A percentile compares a stretch with the other conserved stretches of the same genome.
phyloP scores from a whole-genome alignment of 2,888 invertebrate species.

The Trachelus stipa region DNA sequence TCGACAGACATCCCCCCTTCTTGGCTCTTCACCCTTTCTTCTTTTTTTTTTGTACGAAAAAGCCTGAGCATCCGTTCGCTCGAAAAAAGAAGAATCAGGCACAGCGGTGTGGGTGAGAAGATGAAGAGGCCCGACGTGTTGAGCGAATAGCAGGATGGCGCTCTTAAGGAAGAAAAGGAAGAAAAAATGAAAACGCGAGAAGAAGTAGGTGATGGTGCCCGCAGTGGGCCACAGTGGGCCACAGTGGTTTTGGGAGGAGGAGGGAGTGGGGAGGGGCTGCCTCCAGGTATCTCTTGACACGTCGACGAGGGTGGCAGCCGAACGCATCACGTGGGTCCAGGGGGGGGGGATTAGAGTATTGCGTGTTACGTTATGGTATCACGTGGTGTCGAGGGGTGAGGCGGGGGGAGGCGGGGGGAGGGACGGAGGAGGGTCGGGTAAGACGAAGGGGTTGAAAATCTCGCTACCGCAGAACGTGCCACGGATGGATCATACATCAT shows the following conservation, averaged over 20 bases:
- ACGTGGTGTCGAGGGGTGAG: no score
- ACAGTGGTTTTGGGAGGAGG: no score
- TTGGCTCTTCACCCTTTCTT: background rate
- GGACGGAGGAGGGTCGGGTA: background rate
- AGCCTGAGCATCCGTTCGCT: constrained; percentile 46
- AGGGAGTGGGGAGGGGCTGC: no score
- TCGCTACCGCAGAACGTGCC: constrained; percentile 46
- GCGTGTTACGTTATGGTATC: background rate
- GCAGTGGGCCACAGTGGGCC: no score
- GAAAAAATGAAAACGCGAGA: no score
- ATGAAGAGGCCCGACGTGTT: constrained; percentile 19
- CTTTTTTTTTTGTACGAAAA: constrained; percentile 8
- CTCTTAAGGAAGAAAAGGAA: constrained; percentile 14
- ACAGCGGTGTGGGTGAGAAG: constrained; percentile 18
- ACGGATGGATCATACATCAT: constrained; percentile 58
- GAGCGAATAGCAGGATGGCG: constrained; percentile 12
- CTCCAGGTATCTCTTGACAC: no score
- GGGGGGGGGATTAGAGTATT: background rate
- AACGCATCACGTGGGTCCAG: background rate
- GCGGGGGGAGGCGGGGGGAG: background rate
- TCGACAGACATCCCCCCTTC: no score
- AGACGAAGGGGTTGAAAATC: constrained; percentile 55
- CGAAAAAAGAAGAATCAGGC: constrained; percentile 6
- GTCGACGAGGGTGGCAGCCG: constrained; percentile 7
- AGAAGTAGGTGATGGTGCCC: no score